Percentiles rank a stretch among this genome's conserved stretches.
phyloP scores from a whole-genome alignment of 2,113 vertebrate genomes.

The Cryptomyrus ogoouensis region DNA sequence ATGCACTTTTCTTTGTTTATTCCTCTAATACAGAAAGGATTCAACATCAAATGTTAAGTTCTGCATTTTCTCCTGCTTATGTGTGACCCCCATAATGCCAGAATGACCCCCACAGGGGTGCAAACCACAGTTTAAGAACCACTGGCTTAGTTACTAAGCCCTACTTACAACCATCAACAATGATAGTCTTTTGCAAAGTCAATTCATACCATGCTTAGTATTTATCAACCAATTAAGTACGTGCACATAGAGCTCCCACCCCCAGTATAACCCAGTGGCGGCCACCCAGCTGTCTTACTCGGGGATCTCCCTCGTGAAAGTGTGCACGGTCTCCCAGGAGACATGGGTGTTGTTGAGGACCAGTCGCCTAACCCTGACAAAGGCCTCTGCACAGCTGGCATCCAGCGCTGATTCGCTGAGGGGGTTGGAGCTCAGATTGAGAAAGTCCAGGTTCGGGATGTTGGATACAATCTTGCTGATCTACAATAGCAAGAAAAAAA shows the following conservation, averaged over 20 bases:
- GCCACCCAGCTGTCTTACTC: slow-evolving; percentile 65
- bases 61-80: neutral
- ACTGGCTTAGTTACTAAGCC: neutral
- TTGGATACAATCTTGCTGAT: slow-evolving; percentile 94
- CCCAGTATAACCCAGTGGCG: too few relatives aligned
- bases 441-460: slow-evolving; percentile 89
- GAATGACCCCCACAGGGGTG: neutral
- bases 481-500: slow-evolving; percentile 49
- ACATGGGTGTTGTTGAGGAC: slow-evolving; percentile 94
- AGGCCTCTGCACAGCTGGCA: slow-evolving; percentile 72
- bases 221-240: neutral
- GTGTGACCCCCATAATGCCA: neutral
- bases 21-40: neutral
- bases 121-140: neutral
- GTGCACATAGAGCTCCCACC: neutral
- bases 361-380: slow-evolving; percentile 78
- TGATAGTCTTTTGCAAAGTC: neutral
- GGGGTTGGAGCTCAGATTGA: slow-evolving; percentile 97
- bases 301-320: slow-evolving; percentile 76
- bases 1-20: neutral
- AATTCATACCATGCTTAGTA: neutral
- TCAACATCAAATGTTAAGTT: neutral
- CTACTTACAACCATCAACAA: neutral
- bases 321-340: slow-evolving; percentile 93
- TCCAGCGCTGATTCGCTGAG: slow-evolving; percentile 78